These are phyloP conservation scores for Frankliniella intonsa DNA, from an alignment of 2,888 invertebrate genomes.

Conservation along the genomic window DNA sequence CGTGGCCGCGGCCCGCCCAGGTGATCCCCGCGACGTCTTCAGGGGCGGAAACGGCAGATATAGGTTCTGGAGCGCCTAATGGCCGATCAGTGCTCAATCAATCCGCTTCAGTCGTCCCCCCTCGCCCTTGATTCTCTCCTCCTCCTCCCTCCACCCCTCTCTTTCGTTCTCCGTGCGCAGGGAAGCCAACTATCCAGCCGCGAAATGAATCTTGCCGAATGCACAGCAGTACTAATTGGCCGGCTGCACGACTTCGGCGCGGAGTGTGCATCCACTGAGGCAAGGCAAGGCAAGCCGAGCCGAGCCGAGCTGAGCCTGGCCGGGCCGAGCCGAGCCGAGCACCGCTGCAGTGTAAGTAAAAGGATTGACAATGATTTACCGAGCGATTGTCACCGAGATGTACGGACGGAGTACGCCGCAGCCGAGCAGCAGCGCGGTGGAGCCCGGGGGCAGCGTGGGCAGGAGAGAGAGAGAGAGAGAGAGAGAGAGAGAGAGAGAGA, in stretches of 20 bases:
- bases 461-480: background rate
- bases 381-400: background rate
- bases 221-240: background rate
- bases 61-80: background rate
- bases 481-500: too few relatives aligned
- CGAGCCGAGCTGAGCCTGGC: conserved; percentile 3
- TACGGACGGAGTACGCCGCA: background rate
- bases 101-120: background rate
- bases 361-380: conserved; percentile 24
- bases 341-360: background rate
- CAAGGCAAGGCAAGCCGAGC: background rate
- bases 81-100: background rate
- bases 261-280: background rate
- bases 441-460: background rate
- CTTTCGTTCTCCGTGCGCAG: background rate
- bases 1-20: too few relatives aligned
- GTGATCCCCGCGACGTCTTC: too few relatives aligned
- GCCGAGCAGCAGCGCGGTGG: background rate
- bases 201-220: background rate
- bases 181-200: too few relatives aligned
- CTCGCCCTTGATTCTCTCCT: background rate
- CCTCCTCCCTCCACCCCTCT: background rate
- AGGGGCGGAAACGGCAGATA: background rate
- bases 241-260: background rate
- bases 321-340: background rate